Evolutionary conservation across 2,797 vertebrate genomes (phyloP), one percentile per base, ranked within the genome.

Genomic region (Dallia pectoralis): DNA sequence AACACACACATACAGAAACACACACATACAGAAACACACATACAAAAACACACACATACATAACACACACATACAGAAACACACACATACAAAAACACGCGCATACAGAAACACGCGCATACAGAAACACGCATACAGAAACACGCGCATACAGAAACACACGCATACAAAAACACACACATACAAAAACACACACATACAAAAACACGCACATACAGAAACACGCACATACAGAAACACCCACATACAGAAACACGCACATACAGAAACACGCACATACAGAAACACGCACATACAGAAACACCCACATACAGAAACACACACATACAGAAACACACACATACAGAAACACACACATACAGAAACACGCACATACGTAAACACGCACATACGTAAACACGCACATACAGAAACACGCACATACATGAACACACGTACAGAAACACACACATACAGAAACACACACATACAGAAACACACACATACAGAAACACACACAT

Each of bases 381-480:
- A 12, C 47, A 67, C 48, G n/a, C n/a, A n/a, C n/a, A n/a, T n/a
- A n/a, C n/a, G n/a, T n/a, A n/a, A n/a, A n/a, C n/a, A 56, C 71
- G 15, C 27, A 51, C 29, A 33, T 5, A 32, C 40, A 22, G 5
- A 4, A 22, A 22, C 19, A n/a, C 19, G 32, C 6, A 18, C 18
- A 40, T 4, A 14, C n/a, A n/a, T n/a, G n/a, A n/a, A 18, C 47
- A 30, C 49, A 70, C 40, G 56, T 49, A 70, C 49, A 69, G 4
- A 53, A 11, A 49, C 12, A 51, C 18, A 15, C 25, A n/a, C 16
- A 44, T 29, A 14, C 9, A 4, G 32, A 61, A 29, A 15, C 67
- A 51, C 44, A 53, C 67, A 69, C 15, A 53, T 48, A 53, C 48
- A 59, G 14, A 12, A 29, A 67, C 48, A 56, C 71, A 22, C 27